Evolutionary conservation across 2,888 invertebrate species (phyloP), one percentile per base, ranked within the genome.

Genomic region (Tortricodes alternella): DNA sequence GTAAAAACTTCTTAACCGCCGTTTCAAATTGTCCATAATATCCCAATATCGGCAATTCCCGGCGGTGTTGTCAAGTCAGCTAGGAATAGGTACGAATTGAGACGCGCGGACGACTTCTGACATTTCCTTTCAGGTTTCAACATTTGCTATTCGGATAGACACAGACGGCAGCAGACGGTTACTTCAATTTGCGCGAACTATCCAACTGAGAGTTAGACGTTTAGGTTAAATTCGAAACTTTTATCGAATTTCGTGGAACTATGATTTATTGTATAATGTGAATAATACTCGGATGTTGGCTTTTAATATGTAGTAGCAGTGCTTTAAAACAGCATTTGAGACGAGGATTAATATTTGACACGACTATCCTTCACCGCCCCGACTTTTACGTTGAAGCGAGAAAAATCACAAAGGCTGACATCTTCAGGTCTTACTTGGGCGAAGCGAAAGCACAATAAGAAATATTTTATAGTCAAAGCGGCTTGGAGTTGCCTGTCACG

Each of bases 401-500:
- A 58, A 35, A 63, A 61, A 66, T 66, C 67, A 74, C 72, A 77
- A 76, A 74, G 69, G 67, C 55, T 59, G 65, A 61, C 67, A 65
- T 64, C 57, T 63, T 65, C 63, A 71, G 67, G 71, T 71, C 71
- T 67, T 62, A 58, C 61, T 59, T 58, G 61, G 71, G 64, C 61
- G 70, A 67, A 72, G 68, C 59, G 68, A 63, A 65, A 67, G 70
- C 66, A 71, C 64, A 75, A 74, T 73, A 73, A 74, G 70, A 75
- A 75, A 78, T 76, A 76, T 74, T 74, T 73, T 71, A 70, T 63
- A 73, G 67, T 72, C 74, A 74, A 74, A 72, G 68, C 43, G 53
- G 66, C 70, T 74, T 72, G 66, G 67, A 65, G 64, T 59, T 61
- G 61, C 53, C 57, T 65, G 65, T 71, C 70, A 65, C 64, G 59